Base-by-base conservation (phyloP, 2,113 vertebrate species). In the Phoxinus phoxinus region DNA sequence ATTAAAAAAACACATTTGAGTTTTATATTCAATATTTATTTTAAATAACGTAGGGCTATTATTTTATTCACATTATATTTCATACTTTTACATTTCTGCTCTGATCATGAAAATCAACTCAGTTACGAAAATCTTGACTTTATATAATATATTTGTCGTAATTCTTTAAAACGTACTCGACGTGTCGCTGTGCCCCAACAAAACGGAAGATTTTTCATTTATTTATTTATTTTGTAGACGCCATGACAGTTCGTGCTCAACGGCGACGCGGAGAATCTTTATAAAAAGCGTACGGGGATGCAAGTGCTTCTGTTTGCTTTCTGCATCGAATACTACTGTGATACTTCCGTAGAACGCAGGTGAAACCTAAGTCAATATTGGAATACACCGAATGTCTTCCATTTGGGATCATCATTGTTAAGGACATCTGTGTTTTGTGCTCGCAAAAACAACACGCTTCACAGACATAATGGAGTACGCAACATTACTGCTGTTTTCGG, bases 1-100 rank as follows among this genome's bases (percentile, higher is more conserved):
- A 93, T n/a, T 23, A 8, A 56, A 56, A 90, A 95, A 79, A 96
- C 95, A 0, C 91, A 94, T 25, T 13, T 25, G 0, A 7, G 17
- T 25, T 74, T 48, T 17, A 25, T 15, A 2, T 30, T 76, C 25
- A 17, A 0, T 27, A 12, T 56, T 77, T 23, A 2, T 37, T 37
- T 37, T 7, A 23, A 23, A 58, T 13, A 11, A 30, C 32, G 1
- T 23, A 58, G 9, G 32, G 2, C 5, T 32, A 0, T 58, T 12
- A 23, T 35, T 35, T 41, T 13, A n/a, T 37, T 59, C 6, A 15
- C 5, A 37, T 37, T 35, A 7, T 35, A 4, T 35, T n/a, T n/a
- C 11, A 2, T 35, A 3, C 9, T 77, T 58, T 21, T 53, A 41
- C 56, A 37, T 44, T 63, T 41, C 12, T 17, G 35, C 44, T 74